Evolutionary conservation across 2,797 vertebrate genomes (phyloP).

Genomic region (Agapornis canus): DNA sequence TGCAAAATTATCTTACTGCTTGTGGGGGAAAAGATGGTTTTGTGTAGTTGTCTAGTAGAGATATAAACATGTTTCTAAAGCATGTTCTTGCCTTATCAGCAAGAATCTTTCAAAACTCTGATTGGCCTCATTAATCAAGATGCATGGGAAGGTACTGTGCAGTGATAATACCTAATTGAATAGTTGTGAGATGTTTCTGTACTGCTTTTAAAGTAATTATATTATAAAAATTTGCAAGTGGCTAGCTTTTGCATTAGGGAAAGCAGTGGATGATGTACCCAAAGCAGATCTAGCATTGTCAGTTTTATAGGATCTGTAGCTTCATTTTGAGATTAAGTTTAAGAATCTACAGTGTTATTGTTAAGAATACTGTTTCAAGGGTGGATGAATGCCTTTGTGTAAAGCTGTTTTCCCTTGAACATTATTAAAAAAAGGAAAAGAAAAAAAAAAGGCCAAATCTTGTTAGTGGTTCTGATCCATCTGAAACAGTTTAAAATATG

Average conservation of each 20-base stretch:
- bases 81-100: neutral
- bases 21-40: neutral
- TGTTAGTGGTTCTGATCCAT: neutral
- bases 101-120: neutral
- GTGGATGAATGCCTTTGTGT: neutral
- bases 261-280: accelerated
- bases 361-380: neutral
- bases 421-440: neutral
- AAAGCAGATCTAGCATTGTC: neutral
- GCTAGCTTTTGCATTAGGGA: neutral
- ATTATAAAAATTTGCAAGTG: neutral
- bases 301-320: neutral
- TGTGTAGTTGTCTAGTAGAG: neutral
- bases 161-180: neutral
- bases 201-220: neutral
- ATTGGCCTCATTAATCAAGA: neutral
- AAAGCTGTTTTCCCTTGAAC: neutral
- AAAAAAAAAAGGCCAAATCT: accelerated
- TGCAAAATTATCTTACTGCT: neutral
- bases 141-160: neutral
- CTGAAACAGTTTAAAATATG: neutral
- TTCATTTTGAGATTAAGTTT: neutral
- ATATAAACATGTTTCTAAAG: neutral
- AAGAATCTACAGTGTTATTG: accelerated
- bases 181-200: neutral